phyloP scores from a whole-genome alignment of 2,797 vertebrate genomes.

The Amblyopsis hoosieri region DNA sequence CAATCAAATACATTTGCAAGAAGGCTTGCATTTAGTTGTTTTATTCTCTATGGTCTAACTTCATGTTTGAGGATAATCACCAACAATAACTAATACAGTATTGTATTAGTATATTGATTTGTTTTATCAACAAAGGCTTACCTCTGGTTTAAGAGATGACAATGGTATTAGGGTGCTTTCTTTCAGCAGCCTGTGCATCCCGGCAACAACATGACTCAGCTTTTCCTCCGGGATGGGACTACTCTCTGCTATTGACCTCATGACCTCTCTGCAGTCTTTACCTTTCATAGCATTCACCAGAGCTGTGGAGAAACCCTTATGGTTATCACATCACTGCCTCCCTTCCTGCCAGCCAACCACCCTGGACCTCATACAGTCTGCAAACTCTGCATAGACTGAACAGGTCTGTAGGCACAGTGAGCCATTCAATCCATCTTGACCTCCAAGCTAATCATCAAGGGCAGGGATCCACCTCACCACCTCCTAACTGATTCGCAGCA shows the following conservation, averaged over 20 bases:
- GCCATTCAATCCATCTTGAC: too few species aligned
- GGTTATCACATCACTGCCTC: too few species aligned
- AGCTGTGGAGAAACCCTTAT: constrained; percentile 61
- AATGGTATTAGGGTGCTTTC: constrained; percentile 82
- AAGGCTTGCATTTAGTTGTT: not conserved
- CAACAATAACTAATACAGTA: too few species aligned
- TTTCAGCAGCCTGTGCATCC: constrained; percentile 81
- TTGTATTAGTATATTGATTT: not conserved
- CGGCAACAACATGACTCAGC: constrained; percentile 80
- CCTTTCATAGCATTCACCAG: constrained; percentile 83
- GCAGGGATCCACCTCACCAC: too few species aligned
- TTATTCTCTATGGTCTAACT: not conserved
- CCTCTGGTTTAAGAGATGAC: constrained; percentile 82
- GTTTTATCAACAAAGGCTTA: constrained; percentile 41
- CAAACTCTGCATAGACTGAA: too few species aligned
- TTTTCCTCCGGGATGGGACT: constrained; percentile 78
- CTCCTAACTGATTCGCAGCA: too few species aligned
- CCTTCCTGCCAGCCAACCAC: too few species aligned
- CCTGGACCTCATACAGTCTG: too few species aligned
- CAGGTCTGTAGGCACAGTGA: too few species aligned
- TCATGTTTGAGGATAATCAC: too few species aligned
- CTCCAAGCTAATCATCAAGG: too few species aligned
- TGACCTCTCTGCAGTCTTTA: constrained; percentile 79
- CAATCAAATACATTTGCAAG: too few species aligned
- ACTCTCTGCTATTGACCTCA: constrained; percentile 74